A percentile compares a stretch with the other conserved stretches of the same genome.
Conservation (phyloP, 2,113 vertebrate genomes). For the Kryptolebias marmoratus region DNA sequence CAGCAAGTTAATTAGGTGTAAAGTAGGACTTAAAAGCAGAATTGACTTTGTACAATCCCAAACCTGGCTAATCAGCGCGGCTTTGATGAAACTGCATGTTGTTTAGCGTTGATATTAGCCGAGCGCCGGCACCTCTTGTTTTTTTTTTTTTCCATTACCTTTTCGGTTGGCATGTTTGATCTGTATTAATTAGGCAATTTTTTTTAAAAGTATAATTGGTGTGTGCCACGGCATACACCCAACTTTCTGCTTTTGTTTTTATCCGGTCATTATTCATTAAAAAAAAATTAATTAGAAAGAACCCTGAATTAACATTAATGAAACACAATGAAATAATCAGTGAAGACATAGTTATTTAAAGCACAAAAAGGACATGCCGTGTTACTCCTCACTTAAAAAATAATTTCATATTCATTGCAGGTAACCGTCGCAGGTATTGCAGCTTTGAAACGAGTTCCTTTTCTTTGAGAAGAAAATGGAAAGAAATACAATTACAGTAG, state of each 20-base stretch:
- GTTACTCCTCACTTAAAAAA: slow-evolving; percentile 15
- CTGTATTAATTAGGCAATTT: background rate
- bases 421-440: slow-evolving; percentile 34
- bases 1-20: slow-evolving; percentile 26
- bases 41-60: slow-evolving; percentile 28
- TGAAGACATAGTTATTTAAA: background rate
- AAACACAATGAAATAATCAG: background rate
- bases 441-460: slow-evolving; percentile 47
- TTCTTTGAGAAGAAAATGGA: slow-evolving; percentile 27
- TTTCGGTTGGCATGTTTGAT: slow-evolving; percentile 3
- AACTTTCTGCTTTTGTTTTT: background rate
- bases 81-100: slow-evolving; percentile 11
- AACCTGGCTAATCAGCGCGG: slow-evolving; percentile 8
- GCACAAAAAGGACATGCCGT: background rate
- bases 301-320: background rate
- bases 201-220: background rate
- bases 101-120: slow-evolving; percentile 18
- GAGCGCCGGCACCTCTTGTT: background rate
- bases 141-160: background rate
- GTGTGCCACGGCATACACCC: background rate
- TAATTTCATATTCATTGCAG: slow-evolving; percentile 26
- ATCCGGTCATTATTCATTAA: background rate
- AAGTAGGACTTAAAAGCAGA: slow-evolving; percentile 15
- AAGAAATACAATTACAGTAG: slow-evolving; percentile 50
- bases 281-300: background rate